Percentiles rank a stretch among this genome's conserved stretches.
Evolutionary conservation across 2,113 vertebrate species (phyloP).

Genomic region (Ictidomys tridecemlineatus): DNA sequence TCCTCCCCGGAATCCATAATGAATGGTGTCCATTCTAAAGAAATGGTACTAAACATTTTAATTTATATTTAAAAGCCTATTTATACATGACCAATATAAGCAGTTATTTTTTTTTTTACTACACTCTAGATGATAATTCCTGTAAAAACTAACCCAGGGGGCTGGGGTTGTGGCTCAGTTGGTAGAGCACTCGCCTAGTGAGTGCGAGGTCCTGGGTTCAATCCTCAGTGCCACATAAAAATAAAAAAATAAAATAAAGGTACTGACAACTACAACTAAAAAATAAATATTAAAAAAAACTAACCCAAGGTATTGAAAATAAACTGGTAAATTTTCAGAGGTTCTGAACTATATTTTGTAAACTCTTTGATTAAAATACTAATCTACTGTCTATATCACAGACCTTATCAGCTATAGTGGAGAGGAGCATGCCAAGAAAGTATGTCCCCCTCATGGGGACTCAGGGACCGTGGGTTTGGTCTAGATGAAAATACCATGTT

Average conservation of each 20-base stretch:
- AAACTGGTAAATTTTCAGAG: neutral
- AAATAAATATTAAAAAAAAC: too few species aligned
- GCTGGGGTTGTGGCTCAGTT: too few species aligned
- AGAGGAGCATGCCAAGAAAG: neutral
- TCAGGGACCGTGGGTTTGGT: neutral
- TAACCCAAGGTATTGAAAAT: neutral
- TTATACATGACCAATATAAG: neutral
- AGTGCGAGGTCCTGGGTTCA: too few species aligned
- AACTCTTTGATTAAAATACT: slow-evolving; percentile 11
- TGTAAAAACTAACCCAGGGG: neutral
- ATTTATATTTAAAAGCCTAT: slow-evolving; percentile 35
- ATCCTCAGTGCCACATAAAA: too few species aligned
- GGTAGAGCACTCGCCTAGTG: too few species aligned
- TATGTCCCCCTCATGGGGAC: neutral
- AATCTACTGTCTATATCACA: neutral
- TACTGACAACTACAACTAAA: too few species aligned
- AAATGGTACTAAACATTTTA: neutral
- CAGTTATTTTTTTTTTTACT: neutral
- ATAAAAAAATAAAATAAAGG: too few species aligned
- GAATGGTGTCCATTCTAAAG: neutral
- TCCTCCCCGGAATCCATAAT: neutral
- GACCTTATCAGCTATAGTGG: neutral
- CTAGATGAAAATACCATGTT: neutral
- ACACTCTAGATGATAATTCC: slow-evolving; percentile 10
- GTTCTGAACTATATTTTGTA: neutral